Conservation (phyloP, 2,888 invertebrate species). For the Himalopsyche japonica region DNA sequence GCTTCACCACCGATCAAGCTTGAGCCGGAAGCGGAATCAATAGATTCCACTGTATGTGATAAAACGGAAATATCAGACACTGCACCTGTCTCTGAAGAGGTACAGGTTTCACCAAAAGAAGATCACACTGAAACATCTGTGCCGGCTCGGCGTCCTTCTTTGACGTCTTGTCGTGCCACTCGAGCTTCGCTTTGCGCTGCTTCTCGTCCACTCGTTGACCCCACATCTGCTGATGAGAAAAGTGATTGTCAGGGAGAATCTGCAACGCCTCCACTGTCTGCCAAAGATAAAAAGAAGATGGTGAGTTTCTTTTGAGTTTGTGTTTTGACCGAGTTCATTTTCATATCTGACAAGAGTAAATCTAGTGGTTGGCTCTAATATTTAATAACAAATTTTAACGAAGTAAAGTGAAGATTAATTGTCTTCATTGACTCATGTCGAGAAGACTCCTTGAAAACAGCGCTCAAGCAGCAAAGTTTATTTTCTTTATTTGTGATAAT, state of each 20-base stretch:
- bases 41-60: neutral
- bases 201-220: constrained; percentile 48
- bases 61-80: neutral
- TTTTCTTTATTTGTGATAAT: too few relatives aligned
- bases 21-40: neutral
- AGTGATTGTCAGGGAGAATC: constrained; percentile 57
- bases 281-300: constrained; percentile 61
- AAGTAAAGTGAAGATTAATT: too few relatives aligned
- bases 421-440: too few relatives aligned
- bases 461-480: too few relatives aligned
- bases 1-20: neutral
- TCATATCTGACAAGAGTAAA: neutral
- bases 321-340: neutral
- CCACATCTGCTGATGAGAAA: constrained; percentile 57
- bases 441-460: too few relatives aligned
- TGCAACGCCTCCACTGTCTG: constrained; percentile 47
- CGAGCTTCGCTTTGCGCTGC: constrained; percentile 47
- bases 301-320: constrained; percentile 45
- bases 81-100: neutral
- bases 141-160: constrained; percentile 1
- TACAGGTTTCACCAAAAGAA: constrained; percentile 20
- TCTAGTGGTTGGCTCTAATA: too few relatives aligned
- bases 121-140: constrained; percentile 17
- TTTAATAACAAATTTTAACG: too few relatives aligned
- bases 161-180: constrained; percentile 47